Evolutionary conservation across 2,113 vertebrate species (phyloP).

Genomic region (Murina feae): DNA sequence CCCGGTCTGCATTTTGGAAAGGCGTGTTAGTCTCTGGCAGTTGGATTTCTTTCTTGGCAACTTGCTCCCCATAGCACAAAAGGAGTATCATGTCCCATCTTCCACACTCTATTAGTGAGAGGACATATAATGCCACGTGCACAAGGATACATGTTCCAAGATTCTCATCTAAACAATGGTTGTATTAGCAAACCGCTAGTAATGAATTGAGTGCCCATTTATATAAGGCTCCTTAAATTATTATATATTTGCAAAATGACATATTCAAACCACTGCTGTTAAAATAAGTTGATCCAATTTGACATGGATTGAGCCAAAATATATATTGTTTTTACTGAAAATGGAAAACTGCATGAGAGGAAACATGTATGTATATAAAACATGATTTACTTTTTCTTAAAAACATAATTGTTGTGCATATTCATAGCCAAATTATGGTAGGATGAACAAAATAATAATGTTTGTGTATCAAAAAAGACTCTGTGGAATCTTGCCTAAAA

Average conservation of each 20-base stretch:
- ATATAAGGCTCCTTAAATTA: neutral
- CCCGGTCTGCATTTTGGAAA: neutral
- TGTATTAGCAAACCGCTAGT: neutral
- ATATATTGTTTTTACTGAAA: neutral
- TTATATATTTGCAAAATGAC: neutral
- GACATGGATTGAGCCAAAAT: neutral
- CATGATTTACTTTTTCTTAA: neutral
- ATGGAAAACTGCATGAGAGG: neutral
- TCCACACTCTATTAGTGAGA: neutral
- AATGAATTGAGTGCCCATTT: neutral
- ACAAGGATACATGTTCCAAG: neutral
- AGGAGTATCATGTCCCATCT: neutral
- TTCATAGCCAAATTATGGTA: neutral
- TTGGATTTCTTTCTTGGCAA: neutral
- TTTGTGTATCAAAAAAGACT: neutral
- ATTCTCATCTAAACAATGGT: neutral
- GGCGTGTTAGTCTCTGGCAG: neutral
- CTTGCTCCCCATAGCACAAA: neutral
- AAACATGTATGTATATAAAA: neutral
- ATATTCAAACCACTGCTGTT: neutral
- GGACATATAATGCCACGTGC: neutral
- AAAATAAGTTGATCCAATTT: neutral
- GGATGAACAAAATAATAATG: neutral
- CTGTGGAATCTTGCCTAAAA: neutral
- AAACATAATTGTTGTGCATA: neutral